These are phyloP conservation scores for Peromyscus leucopus DNA, from an alignment of 2,113 vertebrate species.

Conservation along the genomic window DNA sequence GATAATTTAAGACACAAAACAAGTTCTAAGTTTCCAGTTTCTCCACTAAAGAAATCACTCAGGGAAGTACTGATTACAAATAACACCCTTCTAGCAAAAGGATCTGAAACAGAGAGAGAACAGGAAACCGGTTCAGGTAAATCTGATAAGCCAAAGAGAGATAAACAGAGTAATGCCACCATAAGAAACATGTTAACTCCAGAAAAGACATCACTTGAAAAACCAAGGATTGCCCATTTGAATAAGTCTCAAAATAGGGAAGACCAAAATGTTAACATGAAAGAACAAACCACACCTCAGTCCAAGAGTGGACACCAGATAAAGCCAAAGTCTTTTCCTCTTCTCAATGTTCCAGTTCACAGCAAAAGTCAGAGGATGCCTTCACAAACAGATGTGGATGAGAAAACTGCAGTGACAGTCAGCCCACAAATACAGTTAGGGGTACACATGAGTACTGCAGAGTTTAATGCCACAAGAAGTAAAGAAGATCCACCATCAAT, in stretches of 20 bases:
- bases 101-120: not conserved
- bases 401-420: not conserved
- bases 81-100: not conserved
- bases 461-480: not conserved
- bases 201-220: not conserved
- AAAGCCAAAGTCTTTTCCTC: not conserved
- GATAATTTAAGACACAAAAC: not conserved
- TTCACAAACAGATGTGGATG: not conserved
- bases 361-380: not conserved
- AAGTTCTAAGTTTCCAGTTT: not conserved
- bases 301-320: not conserved
- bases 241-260: not conserved
- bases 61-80: not conserved
- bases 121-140: not conserved
- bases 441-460: too few relatives aligned
- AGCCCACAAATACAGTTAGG: not conserved
- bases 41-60: not conserved
- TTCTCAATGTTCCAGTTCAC: slow-evolving; percentile 15
- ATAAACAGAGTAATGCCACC: not conserved
- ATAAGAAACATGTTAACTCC: not conserved
- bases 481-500: not conserved
- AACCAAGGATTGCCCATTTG: not conserved
- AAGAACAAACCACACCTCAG: not conserved
- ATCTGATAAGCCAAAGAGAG: not conserved
- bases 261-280: not conserved